Base-by-base conservation (phyloP, 2,888 invertebrate species). In the Conchocele bisecta region DNA sequence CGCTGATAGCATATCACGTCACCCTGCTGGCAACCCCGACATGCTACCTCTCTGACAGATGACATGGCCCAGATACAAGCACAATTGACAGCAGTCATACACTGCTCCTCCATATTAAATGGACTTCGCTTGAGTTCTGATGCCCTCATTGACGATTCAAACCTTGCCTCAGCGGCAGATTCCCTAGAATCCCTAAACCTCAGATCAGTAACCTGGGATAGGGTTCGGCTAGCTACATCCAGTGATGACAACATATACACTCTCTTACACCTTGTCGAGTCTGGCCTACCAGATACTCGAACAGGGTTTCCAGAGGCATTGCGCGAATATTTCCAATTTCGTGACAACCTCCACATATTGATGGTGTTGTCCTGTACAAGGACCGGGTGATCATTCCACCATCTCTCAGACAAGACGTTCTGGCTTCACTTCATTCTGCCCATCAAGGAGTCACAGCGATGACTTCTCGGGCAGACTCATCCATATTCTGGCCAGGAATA, bases 401-500 rank as follows among this genome's bases (percentile, higher is more conserved):
- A 24, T 48, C 48, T 9, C 42, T 71, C 15, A 42, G 71, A 9
- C 42, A 53, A 31, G 53, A 61, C 28, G 51, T 77, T 17, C 69
- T 76, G 22, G 41, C 51, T 24, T 54, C 69, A 48, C 73, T 69
- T 13, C 76, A 76, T 50, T 68, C 76, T 31, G 72, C 76, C 17
- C 68, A 76, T 56, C 69, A 69, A 61, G 65, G 73, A 17, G 66
- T 73, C 20, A 58, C 42, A 42, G 31, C 66, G 29, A 76, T 76
- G 76, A 61, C 50, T 50, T 50, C 73, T 11, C 37, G 70, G 31
- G 73, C 77, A 31, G 44, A 57, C 48, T 65, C 64, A 54, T 76
- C 76, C 11, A 66, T 77, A 22, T 74, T 60, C 48, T 74, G 69
- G 73, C 77, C 73, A 22, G 60, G 67, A 15, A 66, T 70, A 53